These are phyloP conservation scores for Todiramphus saurophagus DNA, from an alignment of 2,113 vertebrate species.

Conservation along the genomic window DNA sequence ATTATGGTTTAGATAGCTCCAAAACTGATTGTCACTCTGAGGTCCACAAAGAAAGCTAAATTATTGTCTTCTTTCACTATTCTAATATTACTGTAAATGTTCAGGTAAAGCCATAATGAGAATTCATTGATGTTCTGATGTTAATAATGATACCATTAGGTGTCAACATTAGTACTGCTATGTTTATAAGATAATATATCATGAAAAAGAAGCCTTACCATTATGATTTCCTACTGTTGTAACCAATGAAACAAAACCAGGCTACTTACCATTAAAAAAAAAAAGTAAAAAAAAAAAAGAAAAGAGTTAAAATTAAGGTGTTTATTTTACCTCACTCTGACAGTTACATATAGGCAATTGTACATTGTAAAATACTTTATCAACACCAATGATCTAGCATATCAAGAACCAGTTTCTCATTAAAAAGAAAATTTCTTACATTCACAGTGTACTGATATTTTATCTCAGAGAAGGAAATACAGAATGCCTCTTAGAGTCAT, in stretches of 20 bases:
- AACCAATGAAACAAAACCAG: background rate
- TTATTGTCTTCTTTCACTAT: background rate
- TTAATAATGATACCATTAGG: background rate
- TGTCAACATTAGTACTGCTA: background rate
- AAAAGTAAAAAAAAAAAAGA: background rate
- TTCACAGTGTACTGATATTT: background rate
- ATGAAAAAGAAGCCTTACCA: background rate
- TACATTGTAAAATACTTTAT: background rate
- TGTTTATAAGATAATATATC: background rate
- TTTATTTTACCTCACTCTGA: background rate
- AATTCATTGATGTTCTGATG: background rate
- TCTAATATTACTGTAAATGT: background rate
- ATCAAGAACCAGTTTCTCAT: background rate
- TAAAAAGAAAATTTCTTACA: background rate
- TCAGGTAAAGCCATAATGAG: background rate
- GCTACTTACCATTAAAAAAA: background rate
- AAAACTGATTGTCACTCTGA: background rate
- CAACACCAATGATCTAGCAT: background rate
- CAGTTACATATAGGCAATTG: background rate
- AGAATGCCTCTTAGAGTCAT: background rate
- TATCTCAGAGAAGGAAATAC: background rate
- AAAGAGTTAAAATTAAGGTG: background rate
- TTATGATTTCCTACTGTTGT: background rate
- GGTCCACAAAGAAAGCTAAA: background rate
- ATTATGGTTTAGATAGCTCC: background rate